Evolutionary conservation across 2,888 invertebrate genomes (phyloP), one percentile per base, ranked within the genome.

Genomic region (Tachina fera): DNA sequence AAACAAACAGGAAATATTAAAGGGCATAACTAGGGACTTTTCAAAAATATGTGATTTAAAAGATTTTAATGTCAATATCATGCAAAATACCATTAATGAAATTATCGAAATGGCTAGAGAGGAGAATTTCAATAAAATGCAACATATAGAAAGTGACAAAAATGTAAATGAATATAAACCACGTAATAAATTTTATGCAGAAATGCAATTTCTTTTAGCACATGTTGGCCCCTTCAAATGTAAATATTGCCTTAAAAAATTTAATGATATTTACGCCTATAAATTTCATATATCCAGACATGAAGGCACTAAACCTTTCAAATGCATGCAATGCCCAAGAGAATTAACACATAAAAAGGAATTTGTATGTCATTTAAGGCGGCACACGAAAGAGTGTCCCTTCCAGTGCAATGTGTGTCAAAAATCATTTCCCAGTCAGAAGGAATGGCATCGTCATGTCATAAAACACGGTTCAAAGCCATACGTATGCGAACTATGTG

Each of bases 391-490:
- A 67, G 86, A 86, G 39, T 86, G 86, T 8, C 86, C 86, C 6
- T 86, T 86, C 51, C 58, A 83, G 31, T 86, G 86, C 9, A 72
- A 76, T 3, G 9, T 39, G 3, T 86, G 86, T 31, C 79, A 83
- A 3, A 86, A 86, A 68, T 83, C 86, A 0, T 86, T 86, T 53
- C 86, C 83, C 5, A 83, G 79, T 31, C 71, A 83, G 63, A 86
- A 86, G 61, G 86, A 86, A 71, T 79, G 82, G 83, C 86, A 83
- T 43, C 82, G 86, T 9, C 86, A 86, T 67, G 65, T 83, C 13
- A 76, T 86, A 45, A 86, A 86, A 39, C 86, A 86, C 51, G 86
- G 86, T 10, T 79, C 86, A 1, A 86, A 86, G 19, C 83, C 86
- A 10, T 86, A 83, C 67, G 79, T 86, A 13, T 86, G 86, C 51